A percentile compares a stretch with the other conserved stretches of the same genome.
phyloP scores from a whole-genome alignment of 2,888 invertebrate genomes.

The Coelinius sp. region DNA sequence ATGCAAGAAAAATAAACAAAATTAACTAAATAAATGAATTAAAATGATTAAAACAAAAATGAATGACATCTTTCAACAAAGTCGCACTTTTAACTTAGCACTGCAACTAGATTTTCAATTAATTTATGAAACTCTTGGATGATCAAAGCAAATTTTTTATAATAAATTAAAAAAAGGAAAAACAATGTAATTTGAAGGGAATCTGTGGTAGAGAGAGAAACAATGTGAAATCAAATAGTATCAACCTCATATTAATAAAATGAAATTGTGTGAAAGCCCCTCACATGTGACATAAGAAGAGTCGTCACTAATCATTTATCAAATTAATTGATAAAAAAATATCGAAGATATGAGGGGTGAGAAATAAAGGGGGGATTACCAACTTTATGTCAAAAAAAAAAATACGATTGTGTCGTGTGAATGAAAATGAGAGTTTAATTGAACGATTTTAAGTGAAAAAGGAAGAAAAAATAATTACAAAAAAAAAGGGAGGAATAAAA shows the following conservation, averaged over 20 bases:
- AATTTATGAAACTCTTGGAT: slow-evolving; percentile 19
- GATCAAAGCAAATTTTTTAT: slow-evolving; percentile 19
- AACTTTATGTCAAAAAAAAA: slow-evolving; percentile 21
- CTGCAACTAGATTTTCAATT: slow-evolving; percentile 15
- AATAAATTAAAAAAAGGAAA: slow-evolving; percentile 40
- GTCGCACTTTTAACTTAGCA: slow-evolving; percentile 12
- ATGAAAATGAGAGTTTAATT: slow-evolving; percentile 40
- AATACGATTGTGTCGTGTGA: slow-evolving; percentile 27
- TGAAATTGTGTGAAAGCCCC: slow-evolving; percentile 1
- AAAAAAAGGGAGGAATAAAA: slow-evolving; percentile 28
- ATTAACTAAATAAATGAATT: background rate
- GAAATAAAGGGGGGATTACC: slow-evolving; percentile 28
- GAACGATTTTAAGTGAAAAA: slow-evolving; percentile 26
- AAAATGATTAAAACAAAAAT: background rate
- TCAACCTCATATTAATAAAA: slow-evolving; percentile 28
- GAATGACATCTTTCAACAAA: slow-evolving; percentile 24
- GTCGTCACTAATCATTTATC: slow-evolving; percentile 21
- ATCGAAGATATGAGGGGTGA: background rate
- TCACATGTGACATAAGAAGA: background rate
- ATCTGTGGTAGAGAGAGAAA: slow-evolving; percentile 31
- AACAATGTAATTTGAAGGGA: slow-evolving; percentile 42
- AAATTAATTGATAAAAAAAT: slow-evolving; percentile 18
- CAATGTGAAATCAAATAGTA: slow-evolving; percentile 23
- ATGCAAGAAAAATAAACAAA: background rate
- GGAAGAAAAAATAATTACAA: slow-evolving; percentile 12